Evolutionary conservation across 2,797 vertebrate species (phyloP), one percentile per base, ranked within the genome.

Genomic region (Streptopelia turtur): DNA sequence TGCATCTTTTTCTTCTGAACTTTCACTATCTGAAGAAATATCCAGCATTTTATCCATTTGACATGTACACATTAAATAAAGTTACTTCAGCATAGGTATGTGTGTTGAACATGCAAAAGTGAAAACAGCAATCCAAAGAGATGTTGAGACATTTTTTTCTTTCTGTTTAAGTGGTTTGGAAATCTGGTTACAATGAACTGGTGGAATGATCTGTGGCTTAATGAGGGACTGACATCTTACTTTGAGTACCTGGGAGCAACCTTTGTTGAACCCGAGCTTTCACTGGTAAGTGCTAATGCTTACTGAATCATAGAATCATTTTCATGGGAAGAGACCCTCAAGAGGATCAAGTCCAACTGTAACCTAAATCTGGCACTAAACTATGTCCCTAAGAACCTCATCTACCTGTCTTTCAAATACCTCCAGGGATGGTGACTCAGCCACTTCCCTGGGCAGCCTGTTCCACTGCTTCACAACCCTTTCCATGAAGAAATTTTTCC

Each of bases 151-250:
- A 11, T 53, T 78, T 95, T 88, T 90, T 78, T 85, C 53, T 87
- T 94, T 89, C n/a, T 77, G 6, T 97, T 90, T 91, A 96, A 98
- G 98, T 98, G 98, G 98, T 98, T 98, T 97, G 98, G 98, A 98
- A 98, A 98, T 96, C 95, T 98, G 86, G 98, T 98, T 83, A 98
- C 98, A 33, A 98, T 98, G 97, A 97, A 90, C 24, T 98, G 98
- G 98, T 98, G 98, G 98, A 98, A 98, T 52, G 96, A 98, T 80
- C 52, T 98, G 31, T 98, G 98, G 98, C 98, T 98, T 89, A 98
- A 98, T 1, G 98, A 98, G 81, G 98, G 98, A 55, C 97, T 98
- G 87, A 95, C 98, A n/a, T 96, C 97, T 92, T 98, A 98, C 69
- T 97, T 98, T 89, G 98, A 98, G 64, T 87, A 96, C 78, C 56